These are phyloP conservation scores for Pelobates cultripes DNA, from an alignment of 2,797 vertebrate species.

Conservation along the genomic window DNA sequence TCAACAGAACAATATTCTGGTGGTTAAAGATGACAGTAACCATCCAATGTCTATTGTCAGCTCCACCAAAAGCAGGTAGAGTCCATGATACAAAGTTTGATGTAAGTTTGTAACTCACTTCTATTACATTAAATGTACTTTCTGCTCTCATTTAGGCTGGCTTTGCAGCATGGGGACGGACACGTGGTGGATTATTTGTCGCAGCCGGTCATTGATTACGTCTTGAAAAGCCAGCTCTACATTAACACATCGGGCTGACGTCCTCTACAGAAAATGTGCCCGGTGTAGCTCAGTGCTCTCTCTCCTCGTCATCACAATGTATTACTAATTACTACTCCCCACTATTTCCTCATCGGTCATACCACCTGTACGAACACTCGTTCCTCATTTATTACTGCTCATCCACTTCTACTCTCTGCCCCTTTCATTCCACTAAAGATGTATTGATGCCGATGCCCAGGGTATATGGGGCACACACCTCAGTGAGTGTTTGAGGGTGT, in stretches of 20 bases:
- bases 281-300: constrained; percentile 8
- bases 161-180: constrained; percentile 95
- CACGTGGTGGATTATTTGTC: constrained; percentile 94
- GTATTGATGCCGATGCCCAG: constrained; percentile 22
- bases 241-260: constrained; percentile 93
- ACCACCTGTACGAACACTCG: constrained; percentile 11
- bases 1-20: constrained; percentile 88
- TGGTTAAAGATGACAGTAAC: constrained; percentile 87
- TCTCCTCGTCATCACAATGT: constrained; percentile 27
- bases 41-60: constrained; percentile 95
- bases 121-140: neutral
- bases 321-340: constrained; percentile 34
- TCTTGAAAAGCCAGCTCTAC: constrained; percentile 97
- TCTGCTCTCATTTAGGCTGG: constrained; percentile 77
- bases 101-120: neutral
- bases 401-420: constrained; percentile 60
- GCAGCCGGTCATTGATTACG: constrained; percentile 97
- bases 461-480: constrained; percentile 18
- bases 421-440: constrained; percentile 55
- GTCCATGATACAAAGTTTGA: neutral
- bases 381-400: constrained; percentile 40
- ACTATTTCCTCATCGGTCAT: constrained; percentile 32
- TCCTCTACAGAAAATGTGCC: neutral
- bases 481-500: constrained; percentile 27
- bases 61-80: constrained; percentile 97